Evolutionary conservation across 1,140 invertebrate genomes (phyloP).

Genomic region (Heliconius hermathena): DNA sequence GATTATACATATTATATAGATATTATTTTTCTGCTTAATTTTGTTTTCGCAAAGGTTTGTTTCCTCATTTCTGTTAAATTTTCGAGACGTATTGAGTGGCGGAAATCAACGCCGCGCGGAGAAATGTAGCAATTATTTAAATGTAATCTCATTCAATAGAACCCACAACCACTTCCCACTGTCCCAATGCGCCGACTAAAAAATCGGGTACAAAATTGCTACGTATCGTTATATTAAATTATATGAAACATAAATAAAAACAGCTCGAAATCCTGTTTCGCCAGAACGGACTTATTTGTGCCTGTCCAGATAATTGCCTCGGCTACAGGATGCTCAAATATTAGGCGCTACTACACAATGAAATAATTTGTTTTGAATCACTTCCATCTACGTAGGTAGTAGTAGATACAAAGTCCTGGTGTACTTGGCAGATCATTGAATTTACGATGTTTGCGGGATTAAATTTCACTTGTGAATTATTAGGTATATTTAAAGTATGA

Average conservation of each 20-base stretch:
- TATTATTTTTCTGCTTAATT: too few species aligned
- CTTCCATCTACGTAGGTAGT: not conserved
- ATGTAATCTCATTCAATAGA: too few species aligned
- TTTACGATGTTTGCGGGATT: not conserved
- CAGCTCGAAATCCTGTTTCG: slow-evolving; percentile 22
- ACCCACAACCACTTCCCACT: too few species aligned
- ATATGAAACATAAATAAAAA: slow-evolving; percentile 3
- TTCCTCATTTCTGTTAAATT: too few species aligned
- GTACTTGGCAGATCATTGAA: too few species aligned
- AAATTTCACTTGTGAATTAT: not conserved
- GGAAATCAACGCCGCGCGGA: too few species aligned
- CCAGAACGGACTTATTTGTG: slow-evolving; percentile 29
- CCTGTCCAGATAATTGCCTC: slow-evolving; percentile 22
- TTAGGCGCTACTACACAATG: slow-evolving; percentile 5
- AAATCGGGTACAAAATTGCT: not conserved
- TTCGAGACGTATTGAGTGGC: too few species aligned
- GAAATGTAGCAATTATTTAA: too few species aligned
- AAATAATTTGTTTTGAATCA: not conserved
- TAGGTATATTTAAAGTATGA: not conserved
- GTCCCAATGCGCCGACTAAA: too few species aligned
- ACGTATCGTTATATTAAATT: not conserved
- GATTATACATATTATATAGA: too few species aligned
- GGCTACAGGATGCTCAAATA: slow-evolving; percentile 16
- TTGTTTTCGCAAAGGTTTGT: too few species aligned
- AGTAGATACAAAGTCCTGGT: too few species aligned